Evolutionary conservation across 2,797 vertebrate species (phyloP), one percentile per base, ranked within the genome.

Genomic region (Anguilla marmorata): DNA sequence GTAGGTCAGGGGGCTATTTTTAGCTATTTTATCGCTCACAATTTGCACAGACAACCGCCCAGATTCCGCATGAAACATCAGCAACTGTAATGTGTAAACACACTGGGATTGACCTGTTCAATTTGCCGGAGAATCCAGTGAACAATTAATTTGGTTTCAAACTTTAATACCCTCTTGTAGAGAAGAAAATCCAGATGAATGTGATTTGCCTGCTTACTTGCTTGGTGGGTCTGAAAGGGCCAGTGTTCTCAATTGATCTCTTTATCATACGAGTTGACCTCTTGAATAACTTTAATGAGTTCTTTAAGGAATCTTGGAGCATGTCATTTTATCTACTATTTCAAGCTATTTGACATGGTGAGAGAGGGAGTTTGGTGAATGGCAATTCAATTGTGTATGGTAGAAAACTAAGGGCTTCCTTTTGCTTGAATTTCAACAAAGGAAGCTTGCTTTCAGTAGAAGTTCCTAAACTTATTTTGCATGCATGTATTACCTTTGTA

Each of bases 1-100:
- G 92, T 96, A 94, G 95, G 95, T 96, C 95, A 95, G 91, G 90
- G 89, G 93, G 93, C 92, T 96, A 96, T 96, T 95, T 95, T 95
- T 95, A 95, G 95, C 93, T n/a, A n/a, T 91, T 90, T 92, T 93
- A 92, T 91, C 41, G 86, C 92, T 87, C 91, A 90, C 79, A 50
- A 82, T 50, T 82, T 50, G 24, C 79, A 48, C 79, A 82, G 7
- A 45, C 19, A 82, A 82, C 41, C 45, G 2, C 21, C 41, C 79
- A 48, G 90, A 92, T 93, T 93, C 92, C 41, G 88, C 90, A 93
- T 92, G 92, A 95, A 91, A 92, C 91, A 80, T 90, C 88, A 91
- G 74, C 87, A 89, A 91, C 89, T 91, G 66, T 91, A 88, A n/a
- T 92, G 92, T 92, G 91, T 92, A 93, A 94, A 94, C 91, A 94